phyloP scores from a whole-genome alignment of 2,797 vertebrate species.

The Aulostomus chinensis region DNA sequence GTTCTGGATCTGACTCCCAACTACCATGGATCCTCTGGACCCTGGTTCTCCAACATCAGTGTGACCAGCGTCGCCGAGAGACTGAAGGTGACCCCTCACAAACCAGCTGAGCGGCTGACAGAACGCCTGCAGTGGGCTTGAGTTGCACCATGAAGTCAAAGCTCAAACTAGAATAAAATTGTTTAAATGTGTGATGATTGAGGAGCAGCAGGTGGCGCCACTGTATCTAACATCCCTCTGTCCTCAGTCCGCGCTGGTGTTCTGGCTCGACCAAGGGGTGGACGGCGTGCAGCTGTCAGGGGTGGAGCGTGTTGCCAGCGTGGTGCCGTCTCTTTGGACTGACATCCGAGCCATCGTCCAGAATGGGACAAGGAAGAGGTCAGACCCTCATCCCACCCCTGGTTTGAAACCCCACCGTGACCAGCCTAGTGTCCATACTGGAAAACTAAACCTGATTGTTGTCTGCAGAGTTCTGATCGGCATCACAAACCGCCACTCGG shows the following conservation, averaged over 20 bases:
- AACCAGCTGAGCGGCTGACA: too few species aligned
- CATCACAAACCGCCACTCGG: conserved; percentile 45
- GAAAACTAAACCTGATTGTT: too few species aligned
- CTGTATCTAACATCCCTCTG: not conserved
- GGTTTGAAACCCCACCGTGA: too few species aligned
- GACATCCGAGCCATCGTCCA: conserved; percentile 69
- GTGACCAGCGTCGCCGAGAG: conserved; percentile 62
- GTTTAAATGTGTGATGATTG: too few species aligned
- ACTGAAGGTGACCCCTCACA: conserved; percentile 64
- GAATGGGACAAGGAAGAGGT: conserved; percentile 49
- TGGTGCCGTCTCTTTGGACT: conserved; percentile 55
- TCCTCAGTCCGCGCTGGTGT: conserved; percentile 79
- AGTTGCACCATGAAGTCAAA: too few species aligned
- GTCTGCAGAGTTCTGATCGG: conserved; percentile 82
- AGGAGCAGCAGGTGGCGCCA: not conserved
- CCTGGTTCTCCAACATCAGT: conserved; percentile 78
- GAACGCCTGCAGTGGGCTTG: too few species aligned
- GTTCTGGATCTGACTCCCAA: conserved; percentile 89
- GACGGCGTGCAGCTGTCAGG: conserved; percentile 83
- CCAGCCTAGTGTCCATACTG: too few species aligned
- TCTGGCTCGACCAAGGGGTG: conserved; percentile 82
- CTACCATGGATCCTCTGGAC: conserved; percentile 70
- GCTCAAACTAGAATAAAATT: too few species aligned
- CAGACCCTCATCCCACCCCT: too few species aligned
- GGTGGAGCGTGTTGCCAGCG: conserved; percentile 63